These are phyloP conservation scores for Pseudochaenichthys georgianus DNA, from an alignment of 2,797 vertebrate species.

Conservation along the genomic window DNA sequence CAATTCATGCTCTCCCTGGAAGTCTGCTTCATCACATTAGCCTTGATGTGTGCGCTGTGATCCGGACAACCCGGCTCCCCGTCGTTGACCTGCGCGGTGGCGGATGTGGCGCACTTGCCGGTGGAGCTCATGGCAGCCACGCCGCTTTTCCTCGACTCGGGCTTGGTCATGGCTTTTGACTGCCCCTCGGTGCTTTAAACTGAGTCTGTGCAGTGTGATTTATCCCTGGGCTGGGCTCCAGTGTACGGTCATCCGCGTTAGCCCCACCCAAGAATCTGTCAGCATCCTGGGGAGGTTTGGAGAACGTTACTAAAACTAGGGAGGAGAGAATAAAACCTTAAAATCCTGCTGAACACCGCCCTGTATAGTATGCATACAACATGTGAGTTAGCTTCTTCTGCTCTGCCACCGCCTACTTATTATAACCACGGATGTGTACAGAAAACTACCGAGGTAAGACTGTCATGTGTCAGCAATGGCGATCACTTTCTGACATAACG, in stretches of 20 bases:
- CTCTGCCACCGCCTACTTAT: constrained; percentile 13
- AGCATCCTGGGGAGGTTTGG: constrained; percentile 69
- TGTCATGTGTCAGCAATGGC: constrained; percentile 15
- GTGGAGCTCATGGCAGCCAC: constrained; percentile 36
- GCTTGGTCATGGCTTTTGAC: constrained; percentile 79
- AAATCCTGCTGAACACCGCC: constrained; percentile 9
- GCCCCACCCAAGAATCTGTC: constrained; percentile 71
- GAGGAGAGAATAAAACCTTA: constrained; percentile 32
- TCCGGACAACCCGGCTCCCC: constrained; percentile 64
- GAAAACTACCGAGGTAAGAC: background rate
- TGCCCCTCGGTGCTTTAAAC: background rate
- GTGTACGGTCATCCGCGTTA: constrained; percentile 59
- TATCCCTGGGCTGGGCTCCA: constrained; percentile 50
- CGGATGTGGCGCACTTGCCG: constrained; percentile 54
- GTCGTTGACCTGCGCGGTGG: constrained; percentile 71
- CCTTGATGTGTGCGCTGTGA: constrained; percentile 42
- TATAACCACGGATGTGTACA: background rate
- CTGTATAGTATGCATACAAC: background rate
- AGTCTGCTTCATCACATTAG: constrained; percentile 72
- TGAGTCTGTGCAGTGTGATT: constrained; percentile 17
- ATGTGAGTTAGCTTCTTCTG: background rate
- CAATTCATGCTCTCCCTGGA: constrained; percentile 77
- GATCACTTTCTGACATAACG: constrained; percentile 3
- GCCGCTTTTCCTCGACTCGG: constrained; percentile 77
- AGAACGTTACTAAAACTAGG: constrained; percentile 21